Percentiles rank a stretch among this genome's conserved stretches.
phyloP scores from a whole-genome alignment of 2,113 vertebrate species.

The Platycercus adscitus region DNA sequence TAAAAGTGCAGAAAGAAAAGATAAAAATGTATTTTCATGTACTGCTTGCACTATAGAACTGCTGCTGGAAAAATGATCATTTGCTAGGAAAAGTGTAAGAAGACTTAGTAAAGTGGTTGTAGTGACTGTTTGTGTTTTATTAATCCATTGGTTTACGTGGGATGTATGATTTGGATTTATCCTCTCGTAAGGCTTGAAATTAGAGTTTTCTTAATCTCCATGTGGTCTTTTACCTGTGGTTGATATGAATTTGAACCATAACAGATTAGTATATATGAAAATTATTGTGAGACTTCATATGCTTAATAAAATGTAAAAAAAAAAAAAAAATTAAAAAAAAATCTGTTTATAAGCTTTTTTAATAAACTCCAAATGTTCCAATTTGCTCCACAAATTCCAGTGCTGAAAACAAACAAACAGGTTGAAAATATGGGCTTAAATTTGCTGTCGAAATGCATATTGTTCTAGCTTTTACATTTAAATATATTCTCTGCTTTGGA shows the following conservation, averaged over 20 bases:
- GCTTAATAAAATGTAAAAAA: slow-evolving; percentile 35
- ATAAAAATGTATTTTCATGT: not conserved
- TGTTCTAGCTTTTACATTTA: not conserved
- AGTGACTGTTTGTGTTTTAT: not conserved
- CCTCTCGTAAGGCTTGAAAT: not conserved
- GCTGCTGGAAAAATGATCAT: not conserved
- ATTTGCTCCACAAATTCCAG: not conserved
- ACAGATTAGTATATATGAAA: not conserved
- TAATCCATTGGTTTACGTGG: not conserved
- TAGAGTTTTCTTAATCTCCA: not conserved
- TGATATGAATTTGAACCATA: not conserved
- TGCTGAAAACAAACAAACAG: not conserved
- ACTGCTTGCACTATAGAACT: not conserved
- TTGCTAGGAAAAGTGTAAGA: not conserved
- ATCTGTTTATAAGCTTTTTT: not conserved
- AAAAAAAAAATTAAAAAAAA: not conserved
- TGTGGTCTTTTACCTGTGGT: not conserved
- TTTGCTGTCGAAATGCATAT: not conserved
- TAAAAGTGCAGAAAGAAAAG: not conserved
- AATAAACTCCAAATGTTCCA: not conserved
- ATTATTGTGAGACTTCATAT: not conserved
- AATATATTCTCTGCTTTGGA: not conserved
- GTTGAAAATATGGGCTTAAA: not conserved
- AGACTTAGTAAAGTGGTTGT: not conserved
- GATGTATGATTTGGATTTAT: not conserved